Conservation (phyloP, 92 coral and sea anemone genomes). For the Phenganax marumi region DNA sequence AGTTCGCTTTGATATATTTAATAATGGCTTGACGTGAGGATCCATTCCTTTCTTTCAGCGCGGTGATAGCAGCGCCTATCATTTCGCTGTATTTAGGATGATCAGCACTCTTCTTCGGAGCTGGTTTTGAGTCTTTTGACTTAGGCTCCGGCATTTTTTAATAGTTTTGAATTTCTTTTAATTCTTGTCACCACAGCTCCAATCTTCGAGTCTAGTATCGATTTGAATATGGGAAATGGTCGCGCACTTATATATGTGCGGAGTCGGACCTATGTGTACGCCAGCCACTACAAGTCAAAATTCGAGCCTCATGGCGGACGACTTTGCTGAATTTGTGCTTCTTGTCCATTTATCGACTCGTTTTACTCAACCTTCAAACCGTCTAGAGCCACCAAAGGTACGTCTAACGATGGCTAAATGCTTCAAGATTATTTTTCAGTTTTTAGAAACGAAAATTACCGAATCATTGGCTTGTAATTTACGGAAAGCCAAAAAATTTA, state of each 20-base stretch:
- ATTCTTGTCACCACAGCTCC: constrained; percentile 36
- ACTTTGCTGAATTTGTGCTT: constrained; percentile 95
- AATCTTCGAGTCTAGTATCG: constrained; percentile 1
- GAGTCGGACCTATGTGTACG: constrained; percentile 98
- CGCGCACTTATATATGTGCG: constrained; percentile 66
- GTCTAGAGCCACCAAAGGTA: constrained; percentile 16
- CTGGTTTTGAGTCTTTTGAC: constrained; percentile 50
- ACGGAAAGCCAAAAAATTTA: constrained; percentile 13
- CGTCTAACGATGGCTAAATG: not conserved
- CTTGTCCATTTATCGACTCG: constrained; percentile 64
- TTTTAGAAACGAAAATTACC: not conserved
- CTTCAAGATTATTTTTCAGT: not conserved
- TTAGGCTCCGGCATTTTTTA: constrained; percentile 73
- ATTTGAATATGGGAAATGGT: not conserved
- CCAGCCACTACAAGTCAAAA: constrained; percentile 59
- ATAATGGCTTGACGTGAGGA: constrained; percentile 85
- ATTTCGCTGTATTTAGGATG: constrained; percentile 89
- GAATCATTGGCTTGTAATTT: constrained; percentile 12
- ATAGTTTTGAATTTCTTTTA: constrained; percentile 65
- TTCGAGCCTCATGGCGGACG: constrained; percentile 68
- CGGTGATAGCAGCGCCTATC: constrained; percentile 66
- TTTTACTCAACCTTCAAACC: constrained; percentile 5
- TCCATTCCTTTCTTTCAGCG: constrained; percentile 81
- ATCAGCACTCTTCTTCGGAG: constrained; percentile 65
- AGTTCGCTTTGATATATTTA: constrained; percentile 70